Conservation (phyloP, 1,140 invertebrate species). For the Drosophila yakuba region DNA sequence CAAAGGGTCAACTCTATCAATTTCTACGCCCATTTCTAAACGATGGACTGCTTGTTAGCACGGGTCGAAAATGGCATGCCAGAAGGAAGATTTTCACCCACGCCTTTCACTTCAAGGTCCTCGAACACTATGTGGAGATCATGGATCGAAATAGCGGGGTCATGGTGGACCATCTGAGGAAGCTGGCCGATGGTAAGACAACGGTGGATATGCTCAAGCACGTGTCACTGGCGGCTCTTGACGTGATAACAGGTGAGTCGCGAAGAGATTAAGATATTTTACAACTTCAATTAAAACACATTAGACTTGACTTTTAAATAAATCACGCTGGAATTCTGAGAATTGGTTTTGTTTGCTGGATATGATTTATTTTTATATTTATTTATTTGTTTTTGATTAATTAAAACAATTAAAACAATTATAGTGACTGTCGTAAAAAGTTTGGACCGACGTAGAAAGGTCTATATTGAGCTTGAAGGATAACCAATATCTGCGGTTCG, state of each 20-base stretch:
- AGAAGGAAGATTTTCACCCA: constrained; percentile 87
- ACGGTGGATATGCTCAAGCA: constrained; percentile 43
- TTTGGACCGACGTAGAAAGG: too few species aligned
- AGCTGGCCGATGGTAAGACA: constrained; percentile 49
- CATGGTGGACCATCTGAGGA: constrained; percentile 86
- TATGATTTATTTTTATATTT: too few species aligned
- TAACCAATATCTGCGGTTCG: too few species aligned
- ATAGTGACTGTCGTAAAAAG: too few species aligned
- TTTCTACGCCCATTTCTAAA: constrained; percentile 84
- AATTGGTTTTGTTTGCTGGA: background rate
- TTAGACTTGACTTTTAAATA: background rate
- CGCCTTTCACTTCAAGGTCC: constrained; percentile 93
- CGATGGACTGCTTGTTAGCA: constrained; percentile 82
- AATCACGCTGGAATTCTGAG: background rate
- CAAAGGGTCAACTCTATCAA: constrained; percentile 74
- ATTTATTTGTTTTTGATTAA: too few species aligned
- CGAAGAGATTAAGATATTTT: background rate
- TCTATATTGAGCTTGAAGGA: background rate
- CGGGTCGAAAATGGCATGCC: constrained; percentile 66
- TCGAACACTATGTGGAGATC: constrained; percentile 90
- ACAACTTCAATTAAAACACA: too few species aligned
- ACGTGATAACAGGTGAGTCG: constrained; percentile 62
- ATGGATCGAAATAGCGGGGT: constrained; percentile 88
- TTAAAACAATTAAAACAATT: too few species aligned
- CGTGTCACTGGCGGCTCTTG: constrained; percentile 64